A percentile compares a stretch with the other conserved stretches of the same genome.
Evolutionary conservation across 1,140 invertebrate genomes (phyloP).

Genomic region (Stegodyphus mimosarum): DNA sequence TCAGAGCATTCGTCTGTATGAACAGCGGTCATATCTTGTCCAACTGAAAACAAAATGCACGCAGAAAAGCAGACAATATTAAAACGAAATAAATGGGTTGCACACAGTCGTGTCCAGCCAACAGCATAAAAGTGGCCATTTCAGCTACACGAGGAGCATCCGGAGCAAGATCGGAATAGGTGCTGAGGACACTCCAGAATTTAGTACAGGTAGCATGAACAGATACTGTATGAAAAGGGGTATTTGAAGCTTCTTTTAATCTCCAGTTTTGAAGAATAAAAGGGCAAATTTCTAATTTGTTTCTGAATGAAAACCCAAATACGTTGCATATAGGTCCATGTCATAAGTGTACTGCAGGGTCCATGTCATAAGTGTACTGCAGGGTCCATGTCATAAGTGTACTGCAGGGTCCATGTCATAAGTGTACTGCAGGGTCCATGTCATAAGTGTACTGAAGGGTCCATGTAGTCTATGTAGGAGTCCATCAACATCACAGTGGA

Average conservation of each 20-base stretch:
- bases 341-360: too few species aligned
- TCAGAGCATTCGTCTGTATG: too few species aligned
- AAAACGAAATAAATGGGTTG: too few species aligned
- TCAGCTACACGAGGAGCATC: not conserved
- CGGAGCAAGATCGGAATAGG: not conserved
- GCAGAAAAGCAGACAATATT: too few species aligned
- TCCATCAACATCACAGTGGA: not conserved
- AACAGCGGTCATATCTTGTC: too few species aligned
- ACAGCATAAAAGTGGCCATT: not conserved
- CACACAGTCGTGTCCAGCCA: not conserved
- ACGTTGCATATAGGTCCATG: too few species aligned
- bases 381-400: too few species aligned
- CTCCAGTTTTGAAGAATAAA: not conserved
- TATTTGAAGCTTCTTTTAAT: not conserved
- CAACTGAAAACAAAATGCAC: too few species aligned
- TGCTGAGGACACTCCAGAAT: not conserved
- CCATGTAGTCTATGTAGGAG: not conserved
- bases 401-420: too few species aligned
- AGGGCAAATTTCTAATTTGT: not conserved
- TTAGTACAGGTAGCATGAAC: not conserved
- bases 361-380: too few species aligned
- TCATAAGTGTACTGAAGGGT: too few species aligned
- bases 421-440: too few species aligned
- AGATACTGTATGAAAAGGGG: not conserved
- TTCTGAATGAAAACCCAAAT: not conserved